Base-by-base conservation (phyloP, 2,797 vertebrate genomes). In the Coracias cyanogaster region DNA sequence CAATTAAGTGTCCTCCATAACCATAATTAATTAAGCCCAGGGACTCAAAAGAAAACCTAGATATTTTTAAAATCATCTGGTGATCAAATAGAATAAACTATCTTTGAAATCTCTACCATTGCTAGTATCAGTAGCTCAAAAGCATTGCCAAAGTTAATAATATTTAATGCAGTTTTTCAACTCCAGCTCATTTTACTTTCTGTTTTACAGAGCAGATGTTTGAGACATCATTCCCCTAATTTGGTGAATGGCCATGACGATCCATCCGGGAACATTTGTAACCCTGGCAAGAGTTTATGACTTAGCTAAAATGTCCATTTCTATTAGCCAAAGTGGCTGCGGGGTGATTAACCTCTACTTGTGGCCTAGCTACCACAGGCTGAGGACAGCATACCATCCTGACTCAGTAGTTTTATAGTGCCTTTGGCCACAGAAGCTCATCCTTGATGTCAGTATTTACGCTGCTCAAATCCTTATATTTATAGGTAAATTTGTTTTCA, bases 181-280 rank as follows among this genome's bases (percentile, higher is more conserved):
- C 31, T 61, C 14, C 10, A 25, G 54, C 41, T 31, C 9, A 62
- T 57, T 89, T 84, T 29, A 65, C 4, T 15, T 62, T 77, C 45
- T 37, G 15, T 57, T 37, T 67, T 60, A 52, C 7, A 26, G 31
- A 58, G 10, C 2, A 65, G 18, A 66, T 49, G 3, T 84, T 79
- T 72, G 41, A 92, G 13, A 9, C 5, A 9, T 13, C 0, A 0
- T 81, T 83, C 2, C 11, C 15, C 14, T 81, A 12, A 49, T 77
- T 55, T 86, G 12, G 14, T 58, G 43, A 91, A 54, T 65, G 41
- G 22, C 58, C 24, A 9, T 21, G 19, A 58, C 8, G 18, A 48
- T 64, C 43, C 10, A 1, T 61, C n/a, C 29, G 55, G 62, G 12
- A 90, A 66, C 14, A 58, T 58, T 28, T 76, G 13, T 26, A 62